Conservation (phyloP, 2,888 invertebrate species). For the Trilocha varians region DNA sequence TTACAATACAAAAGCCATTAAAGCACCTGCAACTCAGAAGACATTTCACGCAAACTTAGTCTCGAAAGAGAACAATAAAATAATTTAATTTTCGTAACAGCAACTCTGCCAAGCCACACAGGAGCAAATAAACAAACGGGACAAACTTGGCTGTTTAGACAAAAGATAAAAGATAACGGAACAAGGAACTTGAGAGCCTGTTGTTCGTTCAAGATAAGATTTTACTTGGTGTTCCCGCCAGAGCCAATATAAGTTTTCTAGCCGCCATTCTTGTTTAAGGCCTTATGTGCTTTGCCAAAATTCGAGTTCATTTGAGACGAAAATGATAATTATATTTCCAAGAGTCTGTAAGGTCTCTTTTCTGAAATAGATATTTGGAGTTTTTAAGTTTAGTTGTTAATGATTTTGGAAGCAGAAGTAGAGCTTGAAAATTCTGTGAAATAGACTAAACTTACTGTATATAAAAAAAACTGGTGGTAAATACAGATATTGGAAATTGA, state of each 20-base stretch:
- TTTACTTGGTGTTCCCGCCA: slow-evolving; percentile 29
- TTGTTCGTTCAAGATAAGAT: slow-evolving; percentile 35
- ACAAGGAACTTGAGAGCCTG: slow-evolving; percentile 32
- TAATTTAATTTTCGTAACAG: neutral
- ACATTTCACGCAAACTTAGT: too few species aligned
- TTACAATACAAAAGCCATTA: too few species aligned
- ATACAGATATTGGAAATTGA: too few species aligned
- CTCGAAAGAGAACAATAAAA: neutral
- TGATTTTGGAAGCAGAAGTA: neutral
- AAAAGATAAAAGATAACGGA: slow-evolving; percentile 37
- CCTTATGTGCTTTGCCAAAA: neutral
- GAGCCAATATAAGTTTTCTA: slow-evolving; percentile 41
- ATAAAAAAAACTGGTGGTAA: too few species aligned
- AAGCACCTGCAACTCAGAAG: slow-evolving; percentile 1
- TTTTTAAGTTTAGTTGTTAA: too few species aligned
- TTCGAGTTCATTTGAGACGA: neutral
- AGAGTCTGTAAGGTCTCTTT: neutral
- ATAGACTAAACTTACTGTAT: too few species aligned
- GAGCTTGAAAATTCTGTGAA: too few species aligned
- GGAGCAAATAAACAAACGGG: slow-evolving; percentile 24
- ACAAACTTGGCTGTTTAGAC: slow-evolving; percentile 33
- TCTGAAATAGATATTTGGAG: neutral
- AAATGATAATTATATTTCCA: neutral
- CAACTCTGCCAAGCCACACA: slow-evolving; percentile 13
- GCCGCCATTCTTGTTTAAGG: slow-evolving; percentile 12